A percentile compares a stretch with the other conserved stretches of the same genome.
Evolutionary conservation across 2,113 vertebrate genomes (phyloP).

Genomic region (Cynopterus brachyotis): DNA sequence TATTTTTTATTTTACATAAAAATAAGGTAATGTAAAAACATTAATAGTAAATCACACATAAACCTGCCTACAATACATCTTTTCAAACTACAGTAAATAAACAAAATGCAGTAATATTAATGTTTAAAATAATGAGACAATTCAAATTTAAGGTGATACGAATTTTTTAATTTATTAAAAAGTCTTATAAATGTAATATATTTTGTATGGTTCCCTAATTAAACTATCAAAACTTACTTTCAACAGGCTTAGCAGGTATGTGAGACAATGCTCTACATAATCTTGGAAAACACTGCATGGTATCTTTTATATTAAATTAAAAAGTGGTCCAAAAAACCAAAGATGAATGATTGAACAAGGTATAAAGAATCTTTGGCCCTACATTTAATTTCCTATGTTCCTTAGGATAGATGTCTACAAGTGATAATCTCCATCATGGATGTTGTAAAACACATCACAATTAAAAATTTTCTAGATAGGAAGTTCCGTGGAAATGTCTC

Average conservation of each 20-base stretch:
- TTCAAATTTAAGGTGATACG: constrained; percentile 75
- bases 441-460: background rate
- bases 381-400: background rate
- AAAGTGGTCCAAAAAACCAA: background rate
- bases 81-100: constrained; percentile 60
- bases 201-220: constrained; percentile 68
- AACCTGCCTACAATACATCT: constrained; percentile 43
- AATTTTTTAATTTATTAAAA: constrained; percentile 52
- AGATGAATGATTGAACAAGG: background rate
- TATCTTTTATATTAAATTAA: constrained; percentile 47
- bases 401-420: background rate
- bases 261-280: constrained; percentile 58
- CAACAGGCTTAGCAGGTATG: constrained; percentile 68
- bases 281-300: constrained; percentile 67
- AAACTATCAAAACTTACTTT: constrained; percentile 72
- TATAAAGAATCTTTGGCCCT: constrained; percentile 28
- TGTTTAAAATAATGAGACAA: constrained; percentile 79
- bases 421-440: background rate
- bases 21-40: constrained; percentile 63
- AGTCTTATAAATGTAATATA: constrained; percentile 71
- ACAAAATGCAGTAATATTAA: constrained; percentile 76
- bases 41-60: constrained; percentile 58
- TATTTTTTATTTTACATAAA: constrained; percentile 73
- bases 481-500: background rate
- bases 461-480: background rate